Evolutionary conservation across 1,140 invertebrate genomes (phyloP).

Genomic region (Andricus grossulariae): DNA sequence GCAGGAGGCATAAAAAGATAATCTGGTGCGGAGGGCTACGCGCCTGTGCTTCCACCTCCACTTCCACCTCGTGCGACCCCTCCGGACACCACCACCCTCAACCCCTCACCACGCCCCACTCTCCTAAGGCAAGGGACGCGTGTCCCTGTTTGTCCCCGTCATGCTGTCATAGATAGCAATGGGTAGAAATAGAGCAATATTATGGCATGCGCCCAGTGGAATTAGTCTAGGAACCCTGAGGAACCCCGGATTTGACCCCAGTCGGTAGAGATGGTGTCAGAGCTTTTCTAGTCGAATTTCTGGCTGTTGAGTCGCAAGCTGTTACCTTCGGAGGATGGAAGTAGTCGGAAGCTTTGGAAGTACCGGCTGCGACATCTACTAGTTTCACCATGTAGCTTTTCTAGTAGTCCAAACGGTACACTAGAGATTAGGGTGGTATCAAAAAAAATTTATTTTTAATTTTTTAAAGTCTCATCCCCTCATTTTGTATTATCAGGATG

Average conservation of each 20-base stretch:
- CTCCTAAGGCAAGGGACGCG: constrained; percentile 36
- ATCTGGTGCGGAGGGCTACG: constrained; percentile 34
- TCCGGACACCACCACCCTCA: constrained; percentile 38
- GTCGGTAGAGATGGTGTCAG: not conserved
- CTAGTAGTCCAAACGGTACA: too few species aligned
- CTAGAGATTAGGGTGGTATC: too few species aligned
- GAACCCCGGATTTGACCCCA: not conserved
- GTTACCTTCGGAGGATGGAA: not conserved
- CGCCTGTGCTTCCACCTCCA: constrained; percentile 32
- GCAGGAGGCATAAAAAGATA: constrained; percentile 23
- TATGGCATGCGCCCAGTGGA: too few species aligned
- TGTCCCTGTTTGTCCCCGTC: constrained; percentile 16
- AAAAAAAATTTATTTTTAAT: too few species aligned
- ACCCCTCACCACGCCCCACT: constrained; percentile 43
- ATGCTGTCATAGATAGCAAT: not conserved
- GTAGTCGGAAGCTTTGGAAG: not conserved
- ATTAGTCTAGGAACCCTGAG: not conserved
- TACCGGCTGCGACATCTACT: not conserved
- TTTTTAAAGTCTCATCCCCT: too few species aligned
- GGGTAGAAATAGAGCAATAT: too few species aligned
- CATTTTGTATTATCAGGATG: too few species aligned
- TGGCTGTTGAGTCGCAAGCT: not conserved
- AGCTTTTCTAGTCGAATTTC: not conserved
- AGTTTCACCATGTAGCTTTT: too few species aligned
- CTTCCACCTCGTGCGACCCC: constrained; percentile 35